Conservation (phyloP, 1,140 invertebrate species). For the Sinonovacula constricta region DNA sequence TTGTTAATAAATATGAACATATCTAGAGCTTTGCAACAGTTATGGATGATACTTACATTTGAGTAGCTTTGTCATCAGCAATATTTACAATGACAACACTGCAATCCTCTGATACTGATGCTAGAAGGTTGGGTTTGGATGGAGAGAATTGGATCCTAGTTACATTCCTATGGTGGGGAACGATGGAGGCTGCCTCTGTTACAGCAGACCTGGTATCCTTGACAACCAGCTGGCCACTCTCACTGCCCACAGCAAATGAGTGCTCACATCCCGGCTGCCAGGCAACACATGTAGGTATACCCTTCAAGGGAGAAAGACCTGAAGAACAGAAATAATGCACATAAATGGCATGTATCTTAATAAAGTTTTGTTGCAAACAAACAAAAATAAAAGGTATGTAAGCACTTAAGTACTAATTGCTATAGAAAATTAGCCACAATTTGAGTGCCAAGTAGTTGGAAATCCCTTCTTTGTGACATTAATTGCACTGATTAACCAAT, state of each 20-base stretch:
- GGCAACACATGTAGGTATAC: slow-evolving; percentile 44
- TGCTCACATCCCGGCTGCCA: slow-evolving; percentile 45
- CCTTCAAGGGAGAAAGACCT: slow-evolving; percentile 32
- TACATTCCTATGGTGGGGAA: slow-evolving; percentile 24
- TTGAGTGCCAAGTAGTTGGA: no score
- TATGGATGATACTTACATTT: slow-evolving; percentile 28
- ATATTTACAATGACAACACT: slow-evolving; percentile 32
- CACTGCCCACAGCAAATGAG: slow-evolving; percentile 28
- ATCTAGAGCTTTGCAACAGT: no score
- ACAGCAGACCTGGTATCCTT: slow-evolving; percentile 45
- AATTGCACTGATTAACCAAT: no score
- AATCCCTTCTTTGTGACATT: no score
- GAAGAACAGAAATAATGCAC: background rate
- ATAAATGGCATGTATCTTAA: no score
- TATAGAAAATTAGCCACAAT: no score
- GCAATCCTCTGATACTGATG: slow-evolving; percentile 41
- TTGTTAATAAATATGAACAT: no score
- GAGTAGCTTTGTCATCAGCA: slow-evolving; percentile 15
- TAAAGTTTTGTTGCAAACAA: no score
- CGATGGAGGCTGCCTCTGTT: slow-evolving; percentile 17
- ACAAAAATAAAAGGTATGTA: no score
- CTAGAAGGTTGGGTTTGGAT: slow-evolving; percentile 1
- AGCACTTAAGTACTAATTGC: no score
- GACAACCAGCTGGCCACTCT: slow-evolving; percentile 33
- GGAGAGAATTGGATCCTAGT: slow-evolving; percentile 37